Conservation (phyloP, 2,888 invertebrate species). For the Drosophila mettleri region DNA sequence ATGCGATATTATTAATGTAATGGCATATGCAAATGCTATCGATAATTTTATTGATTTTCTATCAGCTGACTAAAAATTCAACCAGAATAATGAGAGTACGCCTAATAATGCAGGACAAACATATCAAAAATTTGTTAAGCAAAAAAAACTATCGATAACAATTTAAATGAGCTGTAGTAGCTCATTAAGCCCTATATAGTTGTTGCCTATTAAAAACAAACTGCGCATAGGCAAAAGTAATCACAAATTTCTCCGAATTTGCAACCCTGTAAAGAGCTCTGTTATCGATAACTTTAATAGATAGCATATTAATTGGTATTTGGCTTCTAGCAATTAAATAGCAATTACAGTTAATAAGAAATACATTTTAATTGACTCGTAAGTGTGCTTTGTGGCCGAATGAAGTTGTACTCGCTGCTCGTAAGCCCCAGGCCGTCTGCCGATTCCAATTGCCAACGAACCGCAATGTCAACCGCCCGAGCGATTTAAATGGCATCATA, state of each 20-base stretch:
- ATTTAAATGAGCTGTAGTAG: background rate
- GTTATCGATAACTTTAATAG: slow-evolving; percentile 1
- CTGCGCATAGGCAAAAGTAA: background rate
- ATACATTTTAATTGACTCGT: background rate
- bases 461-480: slow-evolving; percentile 31
- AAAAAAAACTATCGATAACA: background rate
- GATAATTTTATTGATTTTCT: background rate
- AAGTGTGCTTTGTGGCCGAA: slow-evolving; percentile 6
- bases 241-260: too few relatives aligned
- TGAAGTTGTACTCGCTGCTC: background rate
- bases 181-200: background rate
- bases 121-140: too few relatives aligned
- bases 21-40: background rate
- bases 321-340: slow-evolving; percentile 1
- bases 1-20: background rate
- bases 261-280: background rate
- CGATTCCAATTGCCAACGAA: background rate
- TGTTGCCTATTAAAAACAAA: background rate
- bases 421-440: background rate
- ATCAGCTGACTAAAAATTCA: background rate
- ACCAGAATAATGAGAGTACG: background rate
- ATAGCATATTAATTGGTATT: background rate
- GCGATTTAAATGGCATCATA: slow-evolving; percentile 57
- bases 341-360: slow-evolving; percentile 4
- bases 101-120: background rate